Evolutionary conservation across 1,140 invertebrate species (phyloP).

Genomic region (Anoplolepis gracilipes): DNA sequence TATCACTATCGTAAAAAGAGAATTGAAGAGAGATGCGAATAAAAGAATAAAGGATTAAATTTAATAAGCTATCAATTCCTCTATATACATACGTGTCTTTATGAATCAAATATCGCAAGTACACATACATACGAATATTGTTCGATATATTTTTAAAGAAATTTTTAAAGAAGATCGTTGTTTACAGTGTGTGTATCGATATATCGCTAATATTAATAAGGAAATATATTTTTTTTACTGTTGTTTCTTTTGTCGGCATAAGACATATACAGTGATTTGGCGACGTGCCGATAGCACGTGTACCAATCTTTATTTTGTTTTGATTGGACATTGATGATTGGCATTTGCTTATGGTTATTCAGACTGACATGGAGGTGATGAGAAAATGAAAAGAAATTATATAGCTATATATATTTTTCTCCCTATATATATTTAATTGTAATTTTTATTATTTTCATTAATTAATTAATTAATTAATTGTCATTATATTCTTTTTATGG

Average conservation of each 20-base stretch:
- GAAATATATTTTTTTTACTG: not conserved
- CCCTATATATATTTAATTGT: not conserved
- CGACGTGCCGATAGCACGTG: slow-evolving; percentile 54
- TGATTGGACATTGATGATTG: slow-evolving; percentile 42
- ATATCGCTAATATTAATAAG: not conserved
- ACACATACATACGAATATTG: not conserved
- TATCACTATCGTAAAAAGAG: too few species aligned
- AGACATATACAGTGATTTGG: slow-evolving; percentile 41
- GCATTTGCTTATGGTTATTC: not conserved
- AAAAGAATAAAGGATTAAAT: not conserved
- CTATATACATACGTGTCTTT: not conserved
- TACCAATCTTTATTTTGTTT: slow-evolving; percentile 54
- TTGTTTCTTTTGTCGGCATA: slow-evolving; percentile 39
- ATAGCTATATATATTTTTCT: not conserved
- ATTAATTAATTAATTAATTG: not conserved
- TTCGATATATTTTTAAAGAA: not conserved
- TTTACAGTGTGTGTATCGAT: not conserved
- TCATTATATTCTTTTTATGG: not conserved
- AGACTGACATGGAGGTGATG: not conserved
- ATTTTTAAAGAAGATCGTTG: not conserved
- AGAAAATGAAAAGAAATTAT: not conserved
- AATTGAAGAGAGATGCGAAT: too few species aligned
- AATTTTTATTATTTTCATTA: slow-evolving; percentile 7
- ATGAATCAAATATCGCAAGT: not conserved
- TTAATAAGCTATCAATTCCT: not conserved